Evolutionary conservation across 1,140 invertebrate genomes (phyloP), one percentile per base, ranked within the genome.

Genomic region (Trinorchestia longiramus): DNA sequence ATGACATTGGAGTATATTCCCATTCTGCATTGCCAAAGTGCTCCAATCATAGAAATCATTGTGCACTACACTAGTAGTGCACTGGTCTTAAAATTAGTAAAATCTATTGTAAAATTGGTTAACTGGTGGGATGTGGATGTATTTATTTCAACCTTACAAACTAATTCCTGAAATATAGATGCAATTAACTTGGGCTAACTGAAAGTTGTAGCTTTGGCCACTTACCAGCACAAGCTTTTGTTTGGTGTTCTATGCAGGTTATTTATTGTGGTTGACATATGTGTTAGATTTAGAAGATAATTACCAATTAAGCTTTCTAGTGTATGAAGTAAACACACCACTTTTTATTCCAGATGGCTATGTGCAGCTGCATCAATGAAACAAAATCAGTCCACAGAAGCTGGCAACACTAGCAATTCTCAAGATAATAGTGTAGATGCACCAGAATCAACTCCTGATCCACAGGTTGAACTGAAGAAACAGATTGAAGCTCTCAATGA

Each of bases 301-400:
- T n/a, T n/a, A n/a, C n/a, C n/a, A n/a, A n/a, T n/a, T n/a, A n/a
- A n/a, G n/a, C n/a, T n/a, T n/a, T 77, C 36, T 28, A 77, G 36
- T 36, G 28, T 36, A 23, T 28, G 15, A 77, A 36, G 36, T 77
- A 23, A 3, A 23, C 28, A 15, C 36, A 36, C 28, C 28, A 47
- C 19, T 43, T 45, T 94, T 45, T 1, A 47, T 47, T 40, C 11
- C 92, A 94, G 92, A 23, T 94, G 92, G 92, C 92, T 94, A 45
- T 94, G 92, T 94, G 92, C 92, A 94, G 92, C 92, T 43, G 92
- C 92, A 94, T 94, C 92, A 43, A 94, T 94, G 92, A 94, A 94
- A 45, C 92, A 94, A 43, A 43, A 94, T 94, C 92, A 94, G 43
- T 94, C 92, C 44, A 40, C 92, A 94, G 92, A 94, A 45, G 36